Percentiles rank a stretch among this genome's conserved stretches.
These are phyloP conservation scores for silkworm (Bombyx mori) DNA, from an alignment of 1,140 invertebrate species.

Conservation along the genomic window ASM3026992v2 NC_085128.1:9094001-9094500, in stretches of 20 bases:
- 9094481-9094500: constrained; percentile 37
- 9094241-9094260: constrained; percentile 26
- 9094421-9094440: constrained; percentile 28
- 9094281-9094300: constrained; percentile 17
- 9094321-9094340: constrained; percentile 39
- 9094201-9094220: constrained; percentile 26
- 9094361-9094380: constrained; percentile 36
- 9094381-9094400: constrained; percentile 41
- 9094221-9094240: constrained; percentile 35
- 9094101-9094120: constrained; percentile 65
- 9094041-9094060: constrained; percentile 70
- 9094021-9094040: constrained; percentile 68
- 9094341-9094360: constrained; percentile 49
- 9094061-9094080: constrained; percentile 46
- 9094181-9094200: constrained; percentile 38
- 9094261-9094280: constrained; percentile 22
- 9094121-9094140: constrained; percentile 49
- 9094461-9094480: constrained; percentile 43
- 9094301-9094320: constrained; percentile 36
- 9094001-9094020: constrained; percentile 47
- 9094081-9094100: constrained; percentile 62
- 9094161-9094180: constrained; percentile 19
- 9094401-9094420: constrained; percentile 46
- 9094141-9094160: constrained; percentile 28
- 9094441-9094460: constrained; percentile 29